Base-by-base conservation (phyloP, 2,113 vertebrate genomes). In the Rafetus swinhoei region DNA sequence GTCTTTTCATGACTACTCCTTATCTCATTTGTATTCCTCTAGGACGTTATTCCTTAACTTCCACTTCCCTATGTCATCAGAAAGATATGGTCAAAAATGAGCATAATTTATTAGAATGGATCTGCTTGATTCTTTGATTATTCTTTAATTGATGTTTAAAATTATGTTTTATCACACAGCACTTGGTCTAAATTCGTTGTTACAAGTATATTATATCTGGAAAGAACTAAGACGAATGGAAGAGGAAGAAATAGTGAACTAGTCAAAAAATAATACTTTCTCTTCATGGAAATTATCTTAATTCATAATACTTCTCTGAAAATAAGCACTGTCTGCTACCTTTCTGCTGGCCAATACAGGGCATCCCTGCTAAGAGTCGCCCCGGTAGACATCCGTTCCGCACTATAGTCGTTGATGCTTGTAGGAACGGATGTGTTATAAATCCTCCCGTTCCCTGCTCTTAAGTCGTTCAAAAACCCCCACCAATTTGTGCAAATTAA, bases 61-160 rank as follows among this genome's bases (percentile, higher is more conserved):
- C 39, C 10, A 12, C 15, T 84, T 25, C 50, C 57, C 79, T 1
- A 24, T 7, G 2, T 88, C 12, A 35, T 57, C 89, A 83, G 2
- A 88, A 45, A 24, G 72, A 22, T 45, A 24, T 76, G 35, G 35
- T 24, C 12, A 22, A n/a, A 86, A 85, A 86, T 79, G 22, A 90
- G 25, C 93, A 86, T 25, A 59, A 87, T 45, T 9, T 65, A 6
- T 0, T 6, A 82, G 59, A 57, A 86, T 53, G 12, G 93, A 90
- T 80, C 32, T 8, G 82, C 69, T 57, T 2, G 24, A 60, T 72
- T 93, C 19, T 86, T 91, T 83, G 29, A 91, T 94, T 88, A 91
- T 88, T 86, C 53, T 83, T 84, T 81, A 85, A 62, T 35, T 88
- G 87, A 11, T 55, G 92, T 60, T 90, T 88, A 88, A 90, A 93